Percentiles rank a stretch among this genome's conserved stretches.
These are phyloP conservation scores for Decapterus maruadsi DNA, from an alignment of 2,797 vertebrate species.

Conservation along the genomic window DNA sequence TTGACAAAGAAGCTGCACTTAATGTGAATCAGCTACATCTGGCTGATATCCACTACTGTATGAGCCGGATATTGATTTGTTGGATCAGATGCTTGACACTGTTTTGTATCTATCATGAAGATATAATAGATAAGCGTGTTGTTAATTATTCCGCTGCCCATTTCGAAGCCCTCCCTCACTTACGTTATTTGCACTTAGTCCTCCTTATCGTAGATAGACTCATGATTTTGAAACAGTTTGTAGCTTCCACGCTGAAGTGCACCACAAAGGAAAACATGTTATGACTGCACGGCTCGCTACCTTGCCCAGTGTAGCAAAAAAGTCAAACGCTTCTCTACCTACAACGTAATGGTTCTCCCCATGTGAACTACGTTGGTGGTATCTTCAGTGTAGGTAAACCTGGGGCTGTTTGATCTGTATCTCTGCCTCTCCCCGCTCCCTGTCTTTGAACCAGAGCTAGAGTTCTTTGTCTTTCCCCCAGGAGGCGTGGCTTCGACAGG, in stretches of 20 bases:
- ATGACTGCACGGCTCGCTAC: neutral
- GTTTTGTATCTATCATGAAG: neutral
- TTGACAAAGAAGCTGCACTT: neutral
- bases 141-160: neutral
- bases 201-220: neutral
- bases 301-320: slow-evolving; percentile 2
- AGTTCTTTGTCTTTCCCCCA: slow-evolving; percentile 88
- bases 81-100: neutral
- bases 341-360: slow-evolving; percentile 1
- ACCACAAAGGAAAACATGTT: neutral
- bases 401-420: slow-evolving; percentile 61
- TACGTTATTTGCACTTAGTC: neutral
- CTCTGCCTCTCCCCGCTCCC: slow-evolving; percentile 45
- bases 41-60: neutral
- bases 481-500: slow-evolving; percentile 97
- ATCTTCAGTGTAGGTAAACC: slow-evolving; percentile 42
- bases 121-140: neutral
- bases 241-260: neutral
- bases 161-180: neutral
- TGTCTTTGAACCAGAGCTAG: slow-evolving; percentile 74
- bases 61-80: neutral
- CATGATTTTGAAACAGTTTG: neutral
- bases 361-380: slow-evolving; percentile 21
- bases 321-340: slow-evolving; percentile 15
- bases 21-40: neutral